Evolutionary conservation across 37 sponge, comb jelly and placozoan species (phyloP), one percentile per base, ranked within the genome.

Genomic region (Aplysina aerophoba): DNA sequence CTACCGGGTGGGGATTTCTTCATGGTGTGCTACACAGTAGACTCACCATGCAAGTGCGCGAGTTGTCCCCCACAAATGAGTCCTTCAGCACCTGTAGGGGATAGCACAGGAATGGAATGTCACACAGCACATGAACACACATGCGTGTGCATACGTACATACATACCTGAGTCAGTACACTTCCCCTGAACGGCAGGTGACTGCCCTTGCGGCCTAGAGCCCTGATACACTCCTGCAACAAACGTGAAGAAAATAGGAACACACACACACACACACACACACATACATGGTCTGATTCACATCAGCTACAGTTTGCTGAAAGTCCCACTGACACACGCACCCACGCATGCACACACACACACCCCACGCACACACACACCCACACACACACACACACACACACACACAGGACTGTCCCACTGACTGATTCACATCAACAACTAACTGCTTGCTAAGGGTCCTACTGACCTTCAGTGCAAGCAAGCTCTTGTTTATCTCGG

Each of bases 31-130:
- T 4, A 73, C 25, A 56, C 35, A 19, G 15, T 30, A 13, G 22
- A 91, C 91, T 75, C 55, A 96, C 94, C 99, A 98, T 98, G 64
- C 99, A 98, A n/a, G 99, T 98, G 15, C 94, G 41, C 14, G 97
- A 88, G 54, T 94, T 94, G 60, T 96, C 97, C 0, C 99, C 99
- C 4, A 97, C 82, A 83, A 98, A 98, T 0, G 99, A 98, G 63
- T 98, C 99, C 68, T 91, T 91, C 65, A 98, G 83, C 27, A 98
- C 99, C 93, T 96, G 55, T 15, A 83, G 53, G 0, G 20, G 55
- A n/a, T n/a, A 44, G 50, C 8, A 44, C 50, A 63, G 27, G 8
- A 63, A 63, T 63, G 65, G 8, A 5, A 6, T 30, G 27, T 24
- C 50, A 44, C 50, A 44, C 50, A 44, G 8, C 50, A 44, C 50